Conservation (phyloP, 2,888 invertebrate genomes). For the Hoplodrina ambigua region DNA sequence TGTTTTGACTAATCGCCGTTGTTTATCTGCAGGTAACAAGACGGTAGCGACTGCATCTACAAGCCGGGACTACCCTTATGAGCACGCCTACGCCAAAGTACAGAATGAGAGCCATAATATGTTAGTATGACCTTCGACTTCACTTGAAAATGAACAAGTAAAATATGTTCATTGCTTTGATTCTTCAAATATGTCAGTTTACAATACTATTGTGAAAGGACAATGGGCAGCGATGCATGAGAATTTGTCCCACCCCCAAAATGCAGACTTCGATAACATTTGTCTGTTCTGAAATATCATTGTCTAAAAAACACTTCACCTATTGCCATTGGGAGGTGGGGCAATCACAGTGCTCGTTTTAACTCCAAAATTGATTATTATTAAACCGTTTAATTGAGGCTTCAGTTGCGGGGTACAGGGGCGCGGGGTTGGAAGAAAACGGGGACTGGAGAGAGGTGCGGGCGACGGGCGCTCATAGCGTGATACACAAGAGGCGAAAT, state of each 20-base stretch:
- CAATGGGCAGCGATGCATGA: not conserved
- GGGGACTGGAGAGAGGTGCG: too few species aligned
- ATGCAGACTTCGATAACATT: too few species aligned
- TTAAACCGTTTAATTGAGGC: not conserved
- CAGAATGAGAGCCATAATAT: slow-evolving; percentile 89
- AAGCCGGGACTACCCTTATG: slow-evolving; percentile 92
- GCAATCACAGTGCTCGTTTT: not conserved
- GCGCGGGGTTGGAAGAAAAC: too few species aligned
- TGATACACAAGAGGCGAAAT: too few species aligned
- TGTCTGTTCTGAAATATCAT: too few species aligned
- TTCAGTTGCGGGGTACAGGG: too few species aligned
- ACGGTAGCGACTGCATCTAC: slow-evolving; percentile 77
- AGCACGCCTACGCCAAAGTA: slow-evolving; percentile 94
- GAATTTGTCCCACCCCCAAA: not conserved
- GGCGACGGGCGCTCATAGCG: too few species aligned
- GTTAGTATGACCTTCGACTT: slow-evolving; percentile 70
- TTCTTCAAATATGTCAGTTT: not conserved
- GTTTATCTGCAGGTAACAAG: slow-evolving; percentile 78
- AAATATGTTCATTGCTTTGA: not conserved
- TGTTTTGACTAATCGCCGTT: slow-evolving; percentile 52
- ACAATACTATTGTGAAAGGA: not conserved
- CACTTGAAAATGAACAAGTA: not conserved
- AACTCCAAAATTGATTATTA: not conserved
- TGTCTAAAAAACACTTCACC: not conserved
- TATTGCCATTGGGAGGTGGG: not conserved